Base-by-base conservation (phyloP, 2,113 vertebrate species). In the Bufo gargarizans region DNA sequence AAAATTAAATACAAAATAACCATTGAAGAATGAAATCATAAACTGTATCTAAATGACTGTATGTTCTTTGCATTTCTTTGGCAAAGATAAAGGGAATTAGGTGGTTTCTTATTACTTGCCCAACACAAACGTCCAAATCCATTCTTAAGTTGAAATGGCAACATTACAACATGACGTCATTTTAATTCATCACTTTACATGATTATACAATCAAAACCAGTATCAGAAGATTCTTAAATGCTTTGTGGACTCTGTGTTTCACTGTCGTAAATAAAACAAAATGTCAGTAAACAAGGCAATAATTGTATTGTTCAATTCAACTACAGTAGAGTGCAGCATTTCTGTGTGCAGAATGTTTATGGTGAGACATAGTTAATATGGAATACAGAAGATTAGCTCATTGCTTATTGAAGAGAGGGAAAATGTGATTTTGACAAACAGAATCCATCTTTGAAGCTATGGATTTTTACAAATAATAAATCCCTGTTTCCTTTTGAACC, bases 231-330 rank as follows among this genome's bases (percentile, higher is more conserved):
- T 89, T 63, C 71, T 92, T 89, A 92, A 89, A 80, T 92, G 79
- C 87, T 90, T 91, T 92, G 91, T 90, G 87, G 90, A 93, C 91
- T 91, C 72, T 91, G 92, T 94, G 85, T 94, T 91, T 93, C 91
- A 93, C 85, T 92, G 91, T 93, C 91, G 88, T 91, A 90, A 92
- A 90, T 91, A 94, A 91, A 84, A 89, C 79, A 88, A 94, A 91
- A 91, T 92, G 91, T 89, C 82, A 90, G 53, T 90, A 85, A 76
- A 50, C 76, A 91, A 91, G 90, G 89, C 88, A 91, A 83, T 93
- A 90, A 90, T 90, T 90, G 89, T 92, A 90, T 85, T 88, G 45
- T 89, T 91, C 83, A 91, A 91, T 90, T 93, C 89, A 91, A 45
- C 43, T 90, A 89, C 79, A 88, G 71, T 93, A 89, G 81, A 88